Base-by-base conservation (phyloP, 2,888 invertebrate species). In the Linnaemya vulpina region DNA sequence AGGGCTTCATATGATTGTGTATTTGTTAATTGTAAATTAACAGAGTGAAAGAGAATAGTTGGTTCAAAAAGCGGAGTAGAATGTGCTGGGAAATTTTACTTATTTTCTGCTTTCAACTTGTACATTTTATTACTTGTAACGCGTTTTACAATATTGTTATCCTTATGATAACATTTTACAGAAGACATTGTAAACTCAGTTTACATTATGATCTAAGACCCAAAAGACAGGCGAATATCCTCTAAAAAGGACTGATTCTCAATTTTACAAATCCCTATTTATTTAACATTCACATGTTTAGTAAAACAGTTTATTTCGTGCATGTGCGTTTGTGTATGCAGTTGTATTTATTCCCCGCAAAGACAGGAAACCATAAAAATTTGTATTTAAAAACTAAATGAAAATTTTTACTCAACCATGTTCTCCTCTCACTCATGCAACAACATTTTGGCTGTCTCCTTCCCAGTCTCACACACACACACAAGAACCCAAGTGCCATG, bases 281-380 rank as follows among this genome's bases (percentile, higher is more conserved):
- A 60, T 60, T 38, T 60, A 11, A 22, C 55, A 58, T 35, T 17
- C 40, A 49, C 68, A 40, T 46, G 51, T 38, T 20, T 22, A 58
- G 3, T 17, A 49, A n/a, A n/a, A 38, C 43, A 55, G 58, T 77
- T 15, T 17, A 55, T 51, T 55, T 13, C 1, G n/a, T 58, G 22
- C 30, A 30, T 40, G 35, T 78, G 49, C 22, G 38, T 63, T 20
- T 15, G 49, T 35, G 62, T 38, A 35, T 79, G 35, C n/a, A 46
- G 65, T 35, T 35, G 62, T 43, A 35, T 71, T 22, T 17, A 58
- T 65, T 71, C 22, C 9, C 43, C 15, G n/a, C 35, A 75, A 87
- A 87, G 87, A 88, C 90, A 90, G 91, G 90, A 90, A 90, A 88
- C 90, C 90, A 89, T 90, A 90, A 87, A 91, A 90, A 90, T 88